Evolutionary conservation across 2,113 vertebrate genomes (phyloP).

Genomic region (Enhydra lutris): DNA sequence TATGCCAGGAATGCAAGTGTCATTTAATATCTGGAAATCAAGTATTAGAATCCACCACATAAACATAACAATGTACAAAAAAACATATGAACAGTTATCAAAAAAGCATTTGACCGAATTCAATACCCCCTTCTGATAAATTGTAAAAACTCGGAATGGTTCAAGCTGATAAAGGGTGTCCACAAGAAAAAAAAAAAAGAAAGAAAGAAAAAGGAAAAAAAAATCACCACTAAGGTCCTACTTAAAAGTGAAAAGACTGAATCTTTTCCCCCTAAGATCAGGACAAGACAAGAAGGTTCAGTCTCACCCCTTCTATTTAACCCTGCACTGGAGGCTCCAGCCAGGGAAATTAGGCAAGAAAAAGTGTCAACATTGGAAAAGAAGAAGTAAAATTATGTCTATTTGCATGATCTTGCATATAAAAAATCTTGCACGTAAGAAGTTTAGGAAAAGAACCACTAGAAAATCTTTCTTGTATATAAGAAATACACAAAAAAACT

Average conservation of each 20-base stretch:
- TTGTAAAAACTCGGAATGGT: background rate
- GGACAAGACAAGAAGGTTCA: background rate
- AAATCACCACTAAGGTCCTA: background rate
- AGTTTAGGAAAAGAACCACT: background rate
- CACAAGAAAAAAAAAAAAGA: background rate
- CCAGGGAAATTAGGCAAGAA: background rate
- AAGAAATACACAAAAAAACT: background rate
- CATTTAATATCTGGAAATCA: background rate
- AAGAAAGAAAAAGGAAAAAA: background rate
- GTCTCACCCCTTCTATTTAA: background rate
- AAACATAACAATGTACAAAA: background rate
- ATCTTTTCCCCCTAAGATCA: background rate
- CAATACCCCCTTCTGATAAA: background rate
- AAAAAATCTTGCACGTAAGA: background rate
- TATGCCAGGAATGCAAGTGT: background rate
- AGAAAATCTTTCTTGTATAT: background rate
- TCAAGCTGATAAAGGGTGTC: background rate
- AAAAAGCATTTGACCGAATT: background rate
- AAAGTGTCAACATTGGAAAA: background rate
- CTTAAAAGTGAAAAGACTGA: background rate
- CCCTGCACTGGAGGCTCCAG: background rate
- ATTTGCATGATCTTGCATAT: background rate
- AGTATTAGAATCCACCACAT: background rate
- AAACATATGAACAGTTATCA: background rate
- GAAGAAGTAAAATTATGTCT: background rate